These are phyloP conservation scores for Pseudorhiza aurosa DNA, from an alignment of 30 jellyfish, hydroid and myxozoan genomes.

Conservation along the genomic window DNA sequence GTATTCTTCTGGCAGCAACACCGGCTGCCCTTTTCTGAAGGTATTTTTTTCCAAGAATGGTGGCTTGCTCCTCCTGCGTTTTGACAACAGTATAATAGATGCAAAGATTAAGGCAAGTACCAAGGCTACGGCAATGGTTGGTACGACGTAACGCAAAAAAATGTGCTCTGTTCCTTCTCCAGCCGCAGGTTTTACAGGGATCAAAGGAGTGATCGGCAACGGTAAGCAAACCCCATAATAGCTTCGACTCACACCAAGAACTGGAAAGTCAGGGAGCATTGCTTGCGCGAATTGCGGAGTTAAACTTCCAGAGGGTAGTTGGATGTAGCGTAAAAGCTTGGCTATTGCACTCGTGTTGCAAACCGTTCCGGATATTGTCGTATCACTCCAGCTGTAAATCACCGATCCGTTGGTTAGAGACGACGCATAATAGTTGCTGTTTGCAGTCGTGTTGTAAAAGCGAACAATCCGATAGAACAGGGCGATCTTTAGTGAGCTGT, in stretches of 20 bases:
- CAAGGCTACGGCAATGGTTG: conserved; percentile 48
- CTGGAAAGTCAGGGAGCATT: conserved; percentile 68
- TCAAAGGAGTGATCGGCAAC: conserved; percentile 14
- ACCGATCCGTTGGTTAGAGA: conserved; percentile 57
- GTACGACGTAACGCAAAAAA: conserved; percentile 50
- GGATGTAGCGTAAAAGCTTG: not conserved
- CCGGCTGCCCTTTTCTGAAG: conserved; percentile 62
- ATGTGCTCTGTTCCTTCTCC: conserved; percentile 12
- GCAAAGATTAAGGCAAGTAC: conserved; percentile 43
- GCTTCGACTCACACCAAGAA: conserved; percentile 15
- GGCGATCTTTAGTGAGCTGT: conserved; percentile 18
- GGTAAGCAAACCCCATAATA: conserved; percentile 49
- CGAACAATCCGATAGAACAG: conserved; percentile 27
- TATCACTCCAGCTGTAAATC: conserved; percentile 60
- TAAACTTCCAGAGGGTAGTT: conserved; percentile 39
- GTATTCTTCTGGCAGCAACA: conserved; percentile 69
- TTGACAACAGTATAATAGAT: conserved; percentile 4
- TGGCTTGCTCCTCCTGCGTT: conserved; percentile 55
- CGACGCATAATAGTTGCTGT: conserved; percentile 5
- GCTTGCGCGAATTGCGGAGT: conserved; percentile 50
- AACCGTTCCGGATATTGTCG: conserved; percentile 13
- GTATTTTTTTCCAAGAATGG: conserved; percentile 48
- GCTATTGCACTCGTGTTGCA: conserved; percentile 48
- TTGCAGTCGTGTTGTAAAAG: conserved; percentile 30
- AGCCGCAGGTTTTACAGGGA: conserved; percentile 49